Conservation (phyloP, 2,888 invertebrate species). For the Prenolepis imparis region DNA sequence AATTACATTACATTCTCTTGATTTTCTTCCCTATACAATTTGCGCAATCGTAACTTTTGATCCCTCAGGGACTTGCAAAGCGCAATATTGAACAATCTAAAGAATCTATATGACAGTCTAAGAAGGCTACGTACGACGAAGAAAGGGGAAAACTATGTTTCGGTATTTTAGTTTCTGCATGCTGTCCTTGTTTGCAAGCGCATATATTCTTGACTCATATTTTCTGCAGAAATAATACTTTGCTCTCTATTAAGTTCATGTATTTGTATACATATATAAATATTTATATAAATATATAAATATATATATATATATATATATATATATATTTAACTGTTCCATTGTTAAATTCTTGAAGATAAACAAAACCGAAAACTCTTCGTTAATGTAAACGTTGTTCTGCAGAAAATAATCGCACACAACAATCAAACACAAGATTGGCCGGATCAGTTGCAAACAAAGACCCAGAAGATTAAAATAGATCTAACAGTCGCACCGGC, state of each 20-base stretch:
- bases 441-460: conserved; percentile 13
- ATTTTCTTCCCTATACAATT: conserved; percentile 12
- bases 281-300: no score
- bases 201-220: not conserved
- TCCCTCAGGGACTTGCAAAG: conserved; percentile 19
- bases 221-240: not conserved
- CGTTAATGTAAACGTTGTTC: not conserved
- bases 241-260: not conserved
- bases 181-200: conserved; percentile 5
- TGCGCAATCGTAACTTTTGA: conserved; percentile 13
- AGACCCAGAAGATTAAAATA: conserved; percentile 43
- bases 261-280: not conserved
- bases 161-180: conserved; percentile 1
- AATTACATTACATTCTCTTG: conserved; percentile 14
- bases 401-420: conserved; percentile 6
- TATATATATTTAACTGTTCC: not conserved
- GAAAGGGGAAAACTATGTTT: conserved; percentile 3
- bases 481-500: conserved; percentile 18
- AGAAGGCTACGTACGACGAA: conserved; percentile 21
- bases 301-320: not conserved
- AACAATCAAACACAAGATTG: conserved; percentile 10
- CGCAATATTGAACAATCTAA: conserved; percentile 38
- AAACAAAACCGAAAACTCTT: not conserved
- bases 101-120: conserved; percentile 34
- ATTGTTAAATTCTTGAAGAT: not conserved